Evolutionary conservation across 2,113 vertebrate species (phyloP), one percentile per base, ranked within the genome.

Genomic region (Zonotrichia leucophrys): DNA sequence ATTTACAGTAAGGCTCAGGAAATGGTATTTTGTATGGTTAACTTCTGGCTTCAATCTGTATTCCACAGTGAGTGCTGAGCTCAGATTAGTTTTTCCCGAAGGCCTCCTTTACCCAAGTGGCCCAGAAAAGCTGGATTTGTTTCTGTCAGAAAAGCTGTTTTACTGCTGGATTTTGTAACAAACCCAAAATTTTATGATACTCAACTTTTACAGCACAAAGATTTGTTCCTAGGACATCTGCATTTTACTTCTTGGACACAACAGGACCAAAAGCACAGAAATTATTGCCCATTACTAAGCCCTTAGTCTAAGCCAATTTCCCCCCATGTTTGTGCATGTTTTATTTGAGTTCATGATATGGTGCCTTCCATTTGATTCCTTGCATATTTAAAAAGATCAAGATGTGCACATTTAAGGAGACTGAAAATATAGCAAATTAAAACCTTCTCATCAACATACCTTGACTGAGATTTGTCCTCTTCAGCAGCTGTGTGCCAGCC

Each of bases 291-390:
- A 3, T 30, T 87, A n/a, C 14, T 27, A 10, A 15, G 31, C 35
- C 15, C 66, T 72, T 8, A 17, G 19, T 19, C 52, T n/a, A 24
- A 81, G 30, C n/a, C 62, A 18, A 4, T n/a, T 75, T 60, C n/a
- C 0, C 12, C 16, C 49, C 6, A 20, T 3, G 19, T 23, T 60
- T 77, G 16, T 44, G 30, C 22, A 23, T 0, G 0, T 33, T 30
- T 59, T 28, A n/a, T 17, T 66, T 10, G 46, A 67, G 31, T 41
- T 60, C 28, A 35, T 10, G 1, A 41, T 14, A 7, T 2, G 11
- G 15, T 27, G 49, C n/a, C 17, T 47, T 56, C 23, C n/a, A 20
- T 55, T 70, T 63, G 12, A 23, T 70, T 78, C 50, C 20, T 5
- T 35, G 30, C 46, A 3, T 11, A 24, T 35, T 87, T 72, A 2